Evolutionary conservation across 2,797 vertebrate genomes (phyloP), one percentile per base, ranked within the genome.

Genomic region (Numenius phaeopus): DNA sequence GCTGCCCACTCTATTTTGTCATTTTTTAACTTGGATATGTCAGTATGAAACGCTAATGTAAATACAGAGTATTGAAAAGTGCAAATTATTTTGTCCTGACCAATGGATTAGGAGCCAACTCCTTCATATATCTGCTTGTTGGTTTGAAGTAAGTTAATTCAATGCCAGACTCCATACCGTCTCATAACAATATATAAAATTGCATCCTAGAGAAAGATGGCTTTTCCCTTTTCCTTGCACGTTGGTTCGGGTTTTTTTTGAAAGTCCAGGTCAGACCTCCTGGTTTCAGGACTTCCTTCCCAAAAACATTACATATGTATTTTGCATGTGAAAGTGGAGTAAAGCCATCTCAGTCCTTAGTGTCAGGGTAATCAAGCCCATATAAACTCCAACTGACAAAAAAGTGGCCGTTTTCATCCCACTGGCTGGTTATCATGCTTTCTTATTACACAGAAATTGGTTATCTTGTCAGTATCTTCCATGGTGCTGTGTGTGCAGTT

Each of bases 41-140:
- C 73, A 86, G 14, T 54, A 11, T 95, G 65, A 96, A 97, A 86
- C 79, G 69, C 24, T 93, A 95, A 93, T 75, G 4, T 88, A 94
- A 94, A 88, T 70, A 87, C 44, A 77, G 12, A 82, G 24, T 62
- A 96, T 54, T 94, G 87, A 91, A 96, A 97, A 96, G 15, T 72
- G 70, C 42, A 91, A 89, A 94, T 83, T 92, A 62, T 64, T 59
- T 93, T 96, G 91, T 37, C 40, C 11, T 47, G 23, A 73, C 29
- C 82, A 49, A 90, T 92, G 27, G 50, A 86, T 93, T 85, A 91
- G 50, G 40, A 87, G 9, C 27, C 61, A 90, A 3, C 10, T 90
- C 6, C n/a, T 83, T 55, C 50, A 90, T 49, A 90, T 55, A 90
- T 59, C 32, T 76, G 8, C 10, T n/a, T 75, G 30, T 64, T 79